Percentiles rank a stretch among this genome's conserved stretches.
phyloP scores from a whole-genome alignment of 1,140 invertebrate genomes.

The Drosophila nikananu region DNA sequence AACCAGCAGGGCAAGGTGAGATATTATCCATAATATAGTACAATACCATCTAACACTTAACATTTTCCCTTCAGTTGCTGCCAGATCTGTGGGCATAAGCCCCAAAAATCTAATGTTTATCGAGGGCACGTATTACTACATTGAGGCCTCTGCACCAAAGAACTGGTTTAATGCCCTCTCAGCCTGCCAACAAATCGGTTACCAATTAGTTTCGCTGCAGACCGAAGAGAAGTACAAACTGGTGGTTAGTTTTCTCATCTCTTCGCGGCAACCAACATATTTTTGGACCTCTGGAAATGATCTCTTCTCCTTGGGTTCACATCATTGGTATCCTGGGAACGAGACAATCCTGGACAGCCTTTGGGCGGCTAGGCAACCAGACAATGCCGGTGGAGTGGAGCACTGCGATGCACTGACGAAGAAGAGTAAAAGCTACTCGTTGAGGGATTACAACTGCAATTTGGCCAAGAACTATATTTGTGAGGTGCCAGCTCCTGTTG shows the following conservation, averaged over 20 bases:
- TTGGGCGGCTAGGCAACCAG: background rate
- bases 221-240: background rate
- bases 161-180: conserved; percentile 4
- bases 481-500: background rate
- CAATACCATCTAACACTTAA: background rate
- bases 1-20: background rate
- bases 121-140: background rate
- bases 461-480: background rate
- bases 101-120: background rate
- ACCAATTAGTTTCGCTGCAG: background rate
- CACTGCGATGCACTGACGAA: background rate
- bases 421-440: background rate
- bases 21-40: too few species aligned
- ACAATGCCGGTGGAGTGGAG: background rate
- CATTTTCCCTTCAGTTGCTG: background rate
- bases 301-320: background rate
- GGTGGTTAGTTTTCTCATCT: background rate
- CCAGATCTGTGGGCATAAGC: background rate
- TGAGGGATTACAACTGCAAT: conserved; percentile 1
- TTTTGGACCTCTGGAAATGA: conserved; percentile 9
- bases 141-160: background rate
- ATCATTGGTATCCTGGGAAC: background rate
- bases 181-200: background rate
- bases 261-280: background rate
- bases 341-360: background rate